phyloP scores from a whole-genome alignment of 2,888 invertebrate genomes.

The Lagria hirta region DNA sequence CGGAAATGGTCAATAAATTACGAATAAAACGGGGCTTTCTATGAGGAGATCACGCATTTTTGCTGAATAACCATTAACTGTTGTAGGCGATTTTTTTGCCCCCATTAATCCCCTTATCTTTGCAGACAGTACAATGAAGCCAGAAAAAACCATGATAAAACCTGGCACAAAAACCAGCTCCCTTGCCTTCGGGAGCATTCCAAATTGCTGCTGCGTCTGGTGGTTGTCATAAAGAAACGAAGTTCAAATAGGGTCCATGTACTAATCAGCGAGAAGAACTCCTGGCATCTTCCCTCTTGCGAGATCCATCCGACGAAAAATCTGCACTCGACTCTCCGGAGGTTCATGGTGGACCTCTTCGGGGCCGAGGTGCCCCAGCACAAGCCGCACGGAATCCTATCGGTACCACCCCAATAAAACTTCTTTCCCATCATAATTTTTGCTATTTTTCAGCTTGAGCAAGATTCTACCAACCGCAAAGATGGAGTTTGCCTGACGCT shows the following conservation, averaged over 20 bases:
- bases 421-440: not conserved
- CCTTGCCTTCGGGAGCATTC: conserved; percentile 70
- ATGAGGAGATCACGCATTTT: conserved; percentile 34
- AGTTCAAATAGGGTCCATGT: conserved; percentile 81
- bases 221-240: conserved; percentile 78
- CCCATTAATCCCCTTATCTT: conserved; percentile 13
- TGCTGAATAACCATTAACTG: too few species aligned
- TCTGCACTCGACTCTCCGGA: conserved; percentile 81
- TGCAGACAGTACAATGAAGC: conserved; percentile 41
- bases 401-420: too few species aligned
- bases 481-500: conserved; percentile 84
- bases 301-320: conserved; percentile 86
- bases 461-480: conserved; percentile 58
- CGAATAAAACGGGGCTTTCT: conserved; percentile 40
- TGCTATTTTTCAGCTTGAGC: conserved; percentile 61
- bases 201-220: conserved; percentile 74
- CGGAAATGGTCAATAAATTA: conserved; percentile 28
- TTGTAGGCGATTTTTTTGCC: too few species aligned
- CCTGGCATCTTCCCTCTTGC: conserved; percentile 82
- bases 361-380: conserved; percentile 84
- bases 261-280: conserved; percentile 81
- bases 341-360: conserved; percentile 90
- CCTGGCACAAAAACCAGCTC: conserved; percentile 73
- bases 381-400: conserved; percentile 77
- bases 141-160: conserved; percentile 38